Conservation (phyloP, 2,797 vertebrate species). For the Onychomys torridus region DNA sequence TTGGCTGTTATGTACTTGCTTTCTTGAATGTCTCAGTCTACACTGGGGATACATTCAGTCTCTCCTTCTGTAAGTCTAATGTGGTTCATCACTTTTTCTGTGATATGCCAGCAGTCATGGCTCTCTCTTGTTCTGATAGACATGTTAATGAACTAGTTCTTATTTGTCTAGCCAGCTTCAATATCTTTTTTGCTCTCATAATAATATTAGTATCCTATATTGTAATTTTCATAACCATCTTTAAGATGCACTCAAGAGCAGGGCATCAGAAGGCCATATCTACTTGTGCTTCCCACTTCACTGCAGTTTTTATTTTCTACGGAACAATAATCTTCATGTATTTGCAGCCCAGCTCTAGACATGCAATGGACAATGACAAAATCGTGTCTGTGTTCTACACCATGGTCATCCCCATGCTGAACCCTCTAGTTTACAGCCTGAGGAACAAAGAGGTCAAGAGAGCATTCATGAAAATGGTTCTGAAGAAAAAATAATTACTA, state of each 20-base stretch:
- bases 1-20: neutral
- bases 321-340: conserved; percentile 56
- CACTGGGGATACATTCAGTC: conserved; percentile 2
- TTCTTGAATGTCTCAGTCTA: conserved; percentile 69
- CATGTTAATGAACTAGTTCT: conserved; percentile 35
- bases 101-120: conserved; percentile 68
- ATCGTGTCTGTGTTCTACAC: conserved; percentile 45
- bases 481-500: neutral
- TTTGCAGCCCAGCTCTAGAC: conserved; percentile 46
- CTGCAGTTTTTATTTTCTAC: conserved; percentile 51
- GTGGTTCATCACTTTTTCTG: conserved; percentile 77
- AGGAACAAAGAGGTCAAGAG: conserved; percentile 58
- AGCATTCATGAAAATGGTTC: neutral
- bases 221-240: conserved; percentile 38
- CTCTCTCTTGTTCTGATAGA: conserved; percentile 60
- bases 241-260: conserved; percentile 32
- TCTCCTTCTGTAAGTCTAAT: conserved; percentile 60
- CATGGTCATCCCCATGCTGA: conserved; percentile 58
- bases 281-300: conserved; percentile 58
- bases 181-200: conserved; percentile 56
- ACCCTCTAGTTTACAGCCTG: conserved; percentile 60
- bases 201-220: conserved; percentile 46
- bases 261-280: conserved; percentile 38
- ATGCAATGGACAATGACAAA: conserved; percentile 62
- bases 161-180: conserved; percentile 49